Evolutionary conservation across 2,113 vertebrate species (phyloP).

Genomic region (Amblyopsis rosae): DNA sequence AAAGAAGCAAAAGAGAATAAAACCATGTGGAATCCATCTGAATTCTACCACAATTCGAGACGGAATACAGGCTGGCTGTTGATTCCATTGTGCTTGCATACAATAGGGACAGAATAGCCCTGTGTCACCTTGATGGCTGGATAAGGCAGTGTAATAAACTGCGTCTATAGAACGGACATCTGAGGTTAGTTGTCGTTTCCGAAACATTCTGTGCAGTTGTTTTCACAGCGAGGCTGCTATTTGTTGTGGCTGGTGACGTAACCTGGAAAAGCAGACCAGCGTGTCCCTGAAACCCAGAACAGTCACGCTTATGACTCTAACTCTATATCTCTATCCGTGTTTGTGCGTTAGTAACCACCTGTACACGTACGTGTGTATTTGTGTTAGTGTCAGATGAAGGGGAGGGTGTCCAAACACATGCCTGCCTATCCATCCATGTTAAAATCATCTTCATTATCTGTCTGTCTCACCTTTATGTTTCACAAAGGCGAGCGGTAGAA

Average conservation of each 20-base stretch:
- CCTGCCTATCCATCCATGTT: background rate
- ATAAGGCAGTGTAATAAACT: background rate
- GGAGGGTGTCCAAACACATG: background rate
- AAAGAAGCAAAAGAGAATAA: conserved; percentile 34
- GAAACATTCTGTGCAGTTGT: background rate
- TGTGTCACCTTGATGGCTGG: background rate
- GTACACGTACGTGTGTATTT: background rate
- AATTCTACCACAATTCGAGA: background rate
- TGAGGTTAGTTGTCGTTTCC: background rate
- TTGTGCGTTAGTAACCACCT: background rate
- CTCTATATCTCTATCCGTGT: background rate
- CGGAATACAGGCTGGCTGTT: background rate
- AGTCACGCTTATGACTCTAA: background rate
- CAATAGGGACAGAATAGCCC: background rate
- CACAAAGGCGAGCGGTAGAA: background rate
- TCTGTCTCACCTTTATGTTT: too few relatives aligned
- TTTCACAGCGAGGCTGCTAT: background rate
- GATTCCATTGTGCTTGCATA: background rate
- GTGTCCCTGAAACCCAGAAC: conserved; percentile 17
- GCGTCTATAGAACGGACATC: too few relatives aligned
- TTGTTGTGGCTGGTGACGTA: background rate
- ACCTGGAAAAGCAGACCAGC: conserved; percentile 3
- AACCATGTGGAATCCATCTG: conserved; percentile 18
- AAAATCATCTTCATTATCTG: background rate
- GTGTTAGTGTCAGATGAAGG: background rate